phyloP scores from a whole-genome alignment of 2,113 vertebrate genomes.

The Chamaetylas fuelleborni region DNA sequence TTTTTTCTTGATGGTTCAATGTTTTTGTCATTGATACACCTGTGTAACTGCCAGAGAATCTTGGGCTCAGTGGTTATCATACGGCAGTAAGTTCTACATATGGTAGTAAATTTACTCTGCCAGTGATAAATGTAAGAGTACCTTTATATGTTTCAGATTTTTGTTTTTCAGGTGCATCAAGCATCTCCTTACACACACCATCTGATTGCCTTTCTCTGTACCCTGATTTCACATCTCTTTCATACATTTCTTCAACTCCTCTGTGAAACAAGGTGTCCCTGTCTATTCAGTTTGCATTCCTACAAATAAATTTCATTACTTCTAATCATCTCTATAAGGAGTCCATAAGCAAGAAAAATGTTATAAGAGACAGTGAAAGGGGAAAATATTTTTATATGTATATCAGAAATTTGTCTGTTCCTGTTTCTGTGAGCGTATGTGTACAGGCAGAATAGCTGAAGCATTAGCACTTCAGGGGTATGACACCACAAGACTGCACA shows the following conservation, averaged over 20 bases:
- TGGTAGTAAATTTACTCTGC: not conserved
- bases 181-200: not conserved
- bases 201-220: not conserved
- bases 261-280: not conserved
- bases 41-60: not conserved
- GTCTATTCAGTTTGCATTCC: not conserved
- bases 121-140: not conserved
- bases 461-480: not conserved
- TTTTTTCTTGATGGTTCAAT: not conserved
- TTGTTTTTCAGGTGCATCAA: not conserved
- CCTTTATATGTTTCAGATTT: not conserved
- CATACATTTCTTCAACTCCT: not conserved
- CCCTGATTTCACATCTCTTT: not conserved
- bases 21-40: not conserved
- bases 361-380: not conserved
- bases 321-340: not conserved
- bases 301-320: not conserved
- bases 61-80: not conserved
- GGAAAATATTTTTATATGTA: not conserved
- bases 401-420: not conserved
- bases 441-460: not conserved
- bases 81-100: not conserved
- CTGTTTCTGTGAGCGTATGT: not conserved
- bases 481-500: not conserved
- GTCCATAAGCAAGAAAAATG: not conserved